Percentiles rank a stretch among this genome's conserved stretches.
Conservation (phyloP, 1,140 invertebrate genomes). For the Chelonus insularis region DNA sequence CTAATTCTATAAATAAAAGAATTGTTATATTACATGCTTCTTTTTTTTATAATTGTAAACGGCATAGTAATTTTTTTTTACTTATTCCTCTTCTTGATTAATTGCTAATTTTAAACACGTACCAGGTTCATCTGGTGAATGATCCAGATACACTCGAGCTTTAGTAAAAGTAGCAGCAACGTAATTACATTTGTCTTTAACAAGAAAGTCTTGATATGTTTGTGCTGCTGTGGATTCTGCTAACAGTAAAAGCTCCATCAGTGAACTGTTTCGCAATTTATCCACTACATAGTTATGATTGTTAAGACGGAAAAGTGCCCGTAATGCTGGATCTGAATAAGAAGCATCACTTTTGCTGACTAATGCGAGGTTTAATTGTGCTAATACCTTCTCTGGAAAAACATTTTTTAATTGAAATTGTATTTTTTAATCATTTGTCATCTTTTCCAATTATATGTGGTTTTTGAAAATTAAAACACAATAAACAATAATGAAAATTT, state of each 20-base stretch:
- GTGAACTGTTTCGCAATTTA: slow-evolving; percentile 78
- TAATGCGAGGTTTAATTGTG: slow-evolving; percentile 81
- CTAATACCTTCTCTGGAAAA: slow-evolving; percentile 78
- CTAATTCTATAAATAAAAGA: slow-evolving; percentile 54
- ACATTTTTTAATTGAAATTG: not conserved
- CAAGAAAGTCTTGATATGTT: slow-evolving; percentile 76
- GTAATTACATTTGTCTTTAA: slow-evolving; percentile 51
- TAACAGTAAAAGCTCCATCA: slow-evolving; percentile 78
- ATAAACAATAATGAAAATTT: no score
- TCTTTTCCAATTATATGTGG: no score
- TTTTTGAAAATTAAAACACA: no score
- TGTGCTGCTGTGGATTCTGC: slow-evolving; percentile 83
- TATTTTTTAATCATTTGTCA: not conserved
- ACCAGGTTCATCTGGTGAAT: slow-evolving; percentile 52
- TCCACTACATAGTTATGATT: slow-evolving; percentile 93
- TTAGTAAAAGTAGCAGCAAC: slow-evolving; percentile 52
- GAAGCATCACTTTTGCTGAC: slow-evolving; percentile 81
- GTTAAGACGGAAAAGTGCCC: slow-evolving; percentile 86
- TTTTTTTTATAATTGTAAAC: not conserved
- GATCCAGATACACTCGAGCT: slow-evolving; percentile 48
- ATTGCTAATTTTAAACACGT: slow-evolving; percentile 14
- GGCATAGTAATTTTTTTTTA: no score
- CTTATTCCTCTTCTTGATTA: no score
- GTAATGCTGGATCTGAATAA: slow-evolving; percentile 79
- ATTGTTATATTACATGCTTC: not conserved